A percentile compares a stretch with the other conserved stretches of the same genome.
Evolutionary conservation across 2,888 invertebrate species (phyloP).

Genomic region (Cerastoderma edule): DNA sequence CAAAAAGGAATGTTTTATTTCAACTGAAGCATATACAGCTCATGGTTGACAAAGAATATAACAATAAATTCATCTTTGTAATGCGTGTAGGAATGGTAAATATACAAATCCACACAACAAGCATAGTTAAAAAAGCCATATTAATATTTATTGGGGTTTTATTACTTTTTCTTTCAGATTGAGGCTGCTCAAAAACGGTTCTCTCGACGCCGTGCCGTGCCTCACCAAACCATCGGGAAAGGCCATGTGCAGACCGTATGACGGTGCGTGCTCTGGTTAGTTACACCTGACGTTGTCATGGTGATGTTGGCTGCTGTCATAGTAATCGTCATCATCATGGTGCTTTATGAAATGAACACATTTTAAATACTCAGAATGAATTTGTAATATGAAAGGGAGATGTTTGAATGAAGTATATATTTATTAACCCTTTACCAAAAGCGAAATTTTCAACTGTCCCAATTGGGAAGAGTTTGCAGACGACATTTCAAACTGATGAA

Average conservation of each 20-base stretch:
- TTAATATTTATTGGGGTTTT: too few relatives aligned
- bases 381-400: slow-evolving; percentile 8
- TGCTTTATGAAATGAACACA: slow-evolving; percentile 61
- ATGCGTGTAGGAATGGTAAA: too few relatives aligned
- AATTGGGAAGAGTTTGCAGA: too few relatives aligned
- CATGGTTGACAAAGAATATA: too few relatives aligned
- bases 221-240: slow-evolving; percentile 5
- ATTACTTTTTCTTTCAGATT: slow-evolving; percentile 59
- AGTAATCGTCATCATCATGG: slow-evolving; percentile 57
- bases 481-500: too few relatives aligned
- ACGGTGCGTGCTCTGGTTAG: slow-evolving; percentile 80
- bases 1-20: too few relatives aligned
- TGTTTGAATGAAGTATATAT: not conserved
- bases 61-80: too few relatives aligned
- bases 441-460: too few relatives aligned
- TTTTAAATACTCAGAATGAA: slow-evolving; percentile 39
- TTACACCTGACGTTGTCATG: slow-evolving; percentile 75
- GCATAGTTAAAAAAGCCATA: too few relatives aligned
- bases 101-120: too few relatives aligned
- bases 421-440: too few relatives aligned
- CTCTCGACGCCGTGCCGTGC: slow-evolving; percentile 42
- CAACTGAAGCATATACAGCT: too few relatives aligned
- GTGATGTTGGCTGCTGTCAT: slow-evolving; percentile 58
- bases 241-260: slow-evolving; percentile 71
- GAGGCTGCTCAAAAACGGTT: slow-evolving; percentile 67